A percentile compares a stretch with the other conserved stretches of the same genome.
phyloP scores from a whole-genome alignment of 2,113 vertebrate genomes.

The Arizona elegans region DNA sequence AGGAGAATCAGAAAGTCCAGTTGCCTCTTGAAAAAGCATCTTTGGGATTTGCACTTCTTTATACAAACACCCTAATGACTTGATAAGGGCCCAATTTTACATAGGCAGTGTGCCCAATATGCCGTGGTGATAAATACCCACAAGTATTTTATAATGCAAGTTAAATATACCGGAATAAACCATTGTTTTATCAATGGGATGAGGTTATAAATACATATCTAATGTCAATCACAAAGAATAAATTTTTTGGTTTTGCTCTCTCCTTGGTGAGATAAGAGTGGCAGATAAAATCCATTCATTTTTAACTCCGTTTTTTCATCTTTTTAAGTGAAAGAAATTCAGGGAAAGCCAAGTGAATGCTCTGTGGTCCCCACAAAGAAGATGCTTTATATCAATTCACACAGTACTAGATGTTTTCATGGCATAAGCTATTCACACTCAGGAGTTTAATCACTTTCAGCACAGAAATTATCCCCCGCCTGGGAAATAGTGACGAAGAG shows the following conservation, averaged over 20 bases:
- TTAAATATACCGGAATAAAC: neutral
- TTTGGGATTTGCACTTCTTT: neutral
- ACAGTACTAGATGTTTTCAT: neutral
- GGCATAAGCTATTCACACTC: neutral
- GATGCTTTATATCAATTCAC: neutral
- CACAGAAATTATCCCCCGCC: neutral
- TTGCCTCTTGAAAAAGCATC: too few species aligned
- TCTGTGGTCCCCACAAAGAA: neutral
- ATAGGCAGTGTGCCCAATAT: neutral
- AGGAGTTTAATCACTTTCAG: neutral
- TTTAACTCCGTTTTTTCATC: neutral
- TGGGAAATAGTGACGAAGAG: neutral
- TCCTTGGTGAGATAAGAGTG: neutral
- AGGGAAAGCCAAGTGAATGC: neutral
- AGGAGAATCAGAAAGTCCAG: too few species aligned
- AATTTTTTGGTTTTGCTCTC: neutral
- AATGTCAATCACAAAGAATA: neutral
- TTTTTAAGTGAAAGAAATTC: neutral
- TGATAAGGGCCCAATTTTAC: neutral
- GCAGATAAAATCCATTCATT: neutral
- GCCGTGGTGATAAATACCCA: neutral
- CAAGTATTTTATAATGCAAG: neutral
- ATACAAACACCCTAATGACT: neutral
- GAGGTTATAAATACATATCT: neutral
- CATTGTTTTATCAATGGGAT: neutral